Percentiles rank a stretch among this genome's conserved stretches.
Conservation (phyloP, 2,888 invertebrate genomes). For the Hypomecis atomaria region DNA sequence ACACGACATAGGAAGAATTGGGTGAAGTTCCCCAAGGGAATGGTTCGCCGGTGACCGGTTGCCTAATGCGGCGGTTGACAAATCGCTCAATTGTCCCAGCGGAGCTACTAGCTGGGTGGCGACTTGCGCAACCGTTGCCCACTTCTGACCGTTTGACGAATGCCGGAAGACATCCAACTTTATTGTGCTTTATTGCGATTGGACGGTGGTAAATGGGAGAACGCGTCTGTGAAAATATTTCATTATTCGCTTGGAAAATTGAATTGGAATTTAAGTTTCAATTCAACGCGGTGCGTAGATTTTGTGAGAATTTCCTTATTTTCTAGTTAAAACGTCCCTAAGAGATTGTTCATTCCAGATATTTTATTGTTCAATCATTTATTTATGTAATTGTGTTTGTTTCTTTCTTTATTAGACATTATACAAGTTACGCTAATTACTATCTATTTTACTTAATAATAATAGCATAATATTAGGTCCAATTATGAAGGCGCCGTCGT, state of each 20-base stretch:
- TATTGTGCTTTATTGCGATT: slow-evolving; percentile 77
- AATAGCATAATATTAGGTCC: no score
- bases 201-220: slow-evolving; percentile 66
- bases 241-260: slow-evolving; percentile 48
- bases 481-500: no score
- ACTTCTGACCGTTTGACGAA: slow-evolving; percentile 67
- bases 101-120: slow-evolving; percentile 74
- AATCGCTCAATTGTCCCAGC: slow-evolving; percentile 81
- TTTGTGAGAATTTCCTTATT: slow-evolving; percentile 33
- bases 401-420: no score
- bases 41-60: slow-evolving; percentile 70
- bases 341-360: no score
- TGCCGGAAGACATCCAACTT: slow-evolving; percentile 78
- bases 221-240: slow-evolving; percentile 58
- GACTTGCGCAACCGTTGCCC: slow-evolving; percentile 68
- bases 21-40: slow-evolving; percentile 54
- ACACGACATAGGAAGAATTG: slow-evolving; percentile 64
- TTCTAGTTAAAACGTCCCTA: no score
- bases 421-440: no score
- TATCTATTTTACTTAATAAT: no score
- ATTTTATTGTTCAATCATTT: no score
- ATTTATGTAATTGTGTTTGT: no score
- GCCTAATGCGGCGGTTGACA: slow-evolving; percentile 78
- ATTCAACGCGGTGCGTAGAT: slow-evolving; percentile 41
- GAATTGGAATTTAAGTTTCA: slow-evolving; percentile 45